Conservation (phyloP, 2,113 vertebrate species). For the Shinisaurus crocodilurus region DNA sequence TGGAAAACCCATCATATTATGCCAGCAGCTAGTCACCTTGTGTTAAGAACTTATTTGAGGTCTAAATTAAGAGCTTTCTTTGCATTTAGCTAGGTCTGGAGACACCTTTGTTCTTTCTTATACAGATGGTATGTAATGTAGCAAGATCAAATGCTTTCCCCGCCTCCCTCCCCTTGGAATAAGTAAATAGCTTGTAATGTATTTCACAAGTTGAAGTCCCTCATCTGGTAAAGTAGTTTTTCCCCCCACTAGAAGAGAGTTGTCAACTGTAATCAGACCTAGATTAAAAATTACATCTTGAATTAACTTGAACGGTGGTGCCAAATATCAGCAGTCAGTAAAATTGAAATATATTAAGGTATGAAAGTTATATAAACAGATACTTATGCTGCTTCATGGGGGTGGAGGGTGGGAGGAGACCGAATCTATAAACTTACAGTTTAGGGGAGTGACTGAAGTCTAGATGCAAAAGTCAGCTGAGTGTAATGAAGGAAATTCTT, state of each 20-base stretch:
- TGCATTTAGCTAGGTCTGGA: background rate
- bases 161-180: background rate
- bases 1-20: conserved; percentile 1
- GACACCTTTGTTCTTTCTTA: background rate
- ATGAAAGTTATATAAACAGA: background rate
- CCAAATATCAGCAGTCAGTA: conserved; percentile 48
- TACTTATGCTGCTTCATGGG: background rate
- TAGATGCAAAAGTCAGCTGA: background rate
- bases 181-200: background rate
- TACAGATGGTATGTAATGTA: background rate
- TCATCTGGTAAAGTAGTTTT: background rate
- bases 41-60: background rate
- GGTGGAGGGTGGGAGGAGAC: background rate
- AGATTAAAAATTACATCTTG: conserved; percentile 49
- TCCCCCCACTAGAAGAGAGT: background rate
- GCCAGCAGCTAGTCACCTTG: background rate
- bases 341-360: conserved; percentile 5
- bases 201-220: background rate
- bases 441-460: background rate
- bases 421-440: background rate
- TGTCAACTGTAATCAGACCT: conserved; percentile 34
- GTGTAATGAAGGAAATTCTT: background rate
- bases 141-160: background rate
- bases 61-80: background rate
- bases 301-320: conserved; percentile 52